These are phyloP conservation scores for Lophura nycthemera DNA, from an alignment of 2,113 vertebrate genomes.

Conservation along the genomic window DNA sequence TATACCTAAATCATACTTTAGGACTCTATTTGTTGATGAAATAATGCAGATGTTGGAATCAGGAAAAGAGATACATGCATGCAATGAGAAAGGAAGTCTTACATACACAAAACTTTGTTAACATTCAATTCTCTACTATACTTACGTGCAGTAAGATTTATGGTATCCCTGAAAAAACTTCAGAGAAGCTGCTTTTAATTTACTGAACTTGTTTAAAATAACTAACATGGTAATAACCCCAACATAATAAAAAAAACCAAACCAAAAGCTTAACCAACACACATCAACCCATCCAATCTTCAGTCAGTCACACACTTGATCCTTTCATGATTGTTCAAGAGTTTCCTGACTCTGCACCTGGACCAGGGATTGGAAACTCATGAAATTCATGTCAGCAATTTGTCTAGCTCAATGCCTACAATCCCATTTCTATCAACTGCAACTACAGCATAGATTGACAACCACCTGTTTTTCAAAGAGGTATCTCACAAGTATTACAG, in stretches of 20 bases:
- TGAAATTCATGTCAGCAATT: not conserved
- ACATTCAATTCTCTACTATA: not conserved
- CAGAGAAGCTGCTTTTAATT: not conserved
- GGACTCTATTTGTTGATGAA: not conserved
- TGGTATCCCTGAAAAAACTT: not conserved
- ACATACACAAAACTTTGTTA: not conserved
- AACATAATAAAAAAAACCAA: not conserved
- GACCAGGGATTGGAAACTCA: not conserved
- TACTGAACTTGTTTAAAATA: not conserved
- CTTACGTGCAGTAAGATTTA: not conserved
- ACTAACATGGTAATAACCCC: not conserved
- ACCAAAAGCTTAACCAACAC: not conserved
- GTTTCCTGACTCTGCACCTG: not conserved
- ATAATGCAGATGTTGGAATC: not conserved
- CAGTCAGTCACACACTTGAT: not conserved
- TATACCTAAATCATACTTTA: not conserved
- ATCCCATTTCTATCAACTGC: not conserved
- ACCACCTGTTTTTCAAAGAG: not conserved
- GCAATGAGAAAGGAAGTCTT: not conserved
- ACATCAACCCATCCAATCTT: not conserved
- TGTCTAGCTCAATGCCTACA: not conserved
- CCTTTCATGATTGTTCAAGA: not conserved
- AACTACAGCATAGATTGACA: not conserved
- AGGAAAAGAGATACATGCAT: not conserved
- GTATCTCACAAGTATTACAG: not conserved